These are phyloP conservation scores for Aphis gossypii DNA, from an alignment of 1,140 invertebrate genomes.

Conservation along the genomic window DNA sequence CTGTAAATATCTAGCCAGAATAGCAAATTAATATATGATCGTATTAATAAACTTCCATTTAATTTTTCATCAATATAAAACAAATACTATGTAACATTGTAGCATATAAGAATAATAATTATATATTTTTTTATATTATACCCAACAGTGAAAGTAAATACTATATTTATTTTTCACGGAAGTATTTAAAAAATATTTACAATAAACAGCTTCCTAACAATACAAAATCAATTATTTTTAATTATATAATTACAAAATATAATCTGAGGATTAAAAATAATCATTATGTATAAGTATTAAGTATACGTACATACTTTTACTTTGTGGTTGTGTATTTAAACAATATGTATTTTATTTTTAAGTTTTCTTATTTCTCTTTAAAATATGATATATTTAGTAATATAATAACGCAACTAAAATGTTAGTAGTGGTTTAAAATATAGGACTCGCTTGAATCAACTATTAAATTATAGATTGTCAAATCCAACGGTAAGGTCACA, in stretches of 20 bases:
- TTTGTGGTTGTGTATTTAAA: neutral
- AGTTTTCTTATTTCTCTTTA: neutral
- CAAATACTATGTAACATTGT: neutral
- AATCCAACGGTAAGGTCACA: neutral
- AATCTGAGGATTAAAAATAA: neutral
- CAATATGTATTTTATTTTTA: neutral
- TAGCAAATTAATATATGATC: neutral
- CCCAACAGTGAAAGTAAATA: neutral
- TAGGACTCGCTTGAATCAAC: neutral
- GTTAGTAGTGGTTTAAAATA: neutral
- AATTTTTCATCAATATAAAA: neutral
- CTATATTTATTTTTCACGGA: neutral
- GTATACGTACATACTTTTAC: neutral
- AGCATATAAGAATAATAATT: neutral
- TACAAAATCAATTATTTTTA: neutral
- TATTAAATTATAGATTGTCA: neutral
- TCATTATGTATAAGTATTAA: no score
- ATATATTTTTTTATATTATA: neutral
- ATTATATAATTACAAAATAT: neutral
- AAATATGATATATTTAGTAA: neutral
- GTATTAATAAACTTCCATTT: neutral
- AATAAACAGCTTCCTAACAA: neutral
- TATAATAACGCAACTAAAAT: neutral
- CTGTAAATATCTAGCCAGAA: neutral
- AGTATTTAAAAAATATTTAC: neutral